phyloP scores from a whole-genome alignment of 2,797 vertebrate species.

The Scolopax bukidnonensis region DNA sequence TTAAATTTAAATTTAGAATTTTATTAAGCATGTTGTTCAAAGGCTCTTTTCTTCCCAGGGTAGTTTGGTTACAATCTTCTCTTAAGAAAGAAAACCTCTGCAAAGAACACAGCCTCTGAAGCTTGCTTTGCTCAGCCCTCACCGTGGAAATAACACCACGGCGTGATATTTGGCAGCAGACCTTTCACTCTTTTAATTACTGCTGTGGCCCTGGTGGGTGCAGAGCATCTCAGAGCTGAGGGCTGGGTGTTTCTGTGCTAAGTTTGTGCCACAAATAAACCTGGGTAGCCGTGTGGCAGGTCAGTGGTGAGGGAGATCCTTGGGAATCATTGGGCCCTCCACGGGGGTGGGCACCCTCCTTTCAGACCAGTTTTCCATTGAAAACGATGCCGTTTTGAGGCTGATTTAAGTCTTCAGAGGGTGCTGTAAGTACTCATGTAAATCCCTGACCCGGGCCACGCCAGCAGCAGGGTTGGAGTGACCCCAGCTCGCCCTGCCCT shows the following conservation, averaged over 20 bases:
- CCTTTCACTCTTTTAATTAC: not conserved
- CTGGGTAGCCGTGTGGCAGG: accelerated
- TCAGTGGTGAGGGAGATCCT: not conserved
- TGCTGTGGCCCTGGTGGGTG: not conserved
- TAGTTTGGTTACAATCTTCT: slow-evolving; percentile 19
- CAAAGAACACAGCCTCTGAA: not conserved
- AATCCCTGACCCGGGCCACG: accelerated
- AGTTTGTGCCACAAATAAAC: not conserved
- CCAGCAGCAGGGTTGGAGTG: not conserved
- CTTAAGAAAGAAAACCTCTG: slow-evolving; percentile 12
- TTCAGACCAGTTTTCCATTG: not conserved
- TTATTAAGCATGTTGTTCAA: slow-evolving; percentile 43
- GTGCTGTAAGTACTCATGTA: not conserved
- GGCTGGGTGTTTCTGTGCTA: not conserved
- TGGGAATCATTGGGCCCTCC: not conserved
- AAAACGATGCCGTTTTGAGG: not conserved
- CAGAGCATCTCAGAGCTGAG: not conserved
- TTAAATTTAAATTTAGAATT: slow-evolving; percentile 30
- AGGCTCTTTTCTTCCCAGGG: slow-evolving; percentile 52
- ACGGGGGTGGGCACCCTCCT: not conserved
- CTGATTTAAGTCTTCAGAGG: not conserved
- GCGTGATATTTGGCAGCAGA: slow-evolving; percentile 19
- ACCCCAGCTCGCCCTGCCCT: not conserved
- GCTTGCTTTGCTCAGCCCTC: slow-evolving; percentile 31
- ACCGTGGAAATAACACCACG: accelerated